Evolutionary conservation across 2,888 invertebrate species (phyloP), one percentile per base, ranked within the genome.

Genomic region (Cyclophora albipunctata): DNA sequence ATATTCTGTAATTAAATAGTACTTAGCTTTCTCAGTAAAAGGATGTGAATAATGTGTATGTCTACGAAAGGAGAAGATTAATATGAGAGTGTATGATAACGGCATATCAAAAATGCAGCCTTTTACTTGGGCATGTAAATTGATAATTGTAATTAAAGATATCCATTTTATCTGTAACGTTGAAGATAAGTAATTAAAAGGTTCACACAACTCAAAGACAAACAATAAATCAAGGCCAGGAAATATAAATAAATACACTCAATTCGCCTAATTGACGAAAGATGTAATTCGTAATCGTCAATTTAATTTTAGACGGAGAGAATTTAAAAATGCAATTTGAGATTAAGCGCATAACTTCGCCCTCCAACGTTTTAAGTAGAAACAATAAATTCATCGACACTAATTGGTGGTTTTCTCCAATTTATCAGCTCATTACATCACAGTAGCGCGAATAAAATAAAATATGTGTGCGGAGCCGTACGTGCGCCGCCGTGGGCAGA

Each of bases 401-500:
- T 88, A 88, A 88, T 88, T 88, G 88, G 88, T 87, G 87, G 88
- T 88, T 88, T 87, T 88, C 87, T 87, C 81, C 84, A 83, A 88
- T 87, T 88, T 88, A 88, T 88, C 88, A 85, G 87, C 86, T 88
- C 88, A 88, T 88, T 87, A 87, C 88, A 88, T 88, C 88, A 88
- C 88, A 83, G 88, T 87, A 88, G 88, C 86, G 87, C 84, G 87
- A 88, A 87, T 87, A 86, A 87, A 88, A 87, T 87, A 87, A 88
- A 88, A 88, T 87, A 84, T 88, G 84, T 86, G 85, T 80, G 84
- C 75, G 78, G 84, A 80, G 85, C 78, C 76, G 83, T 75, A 83
- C 78, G 81, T 81, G 81, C 84, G 85, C 86, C 83, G 86, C 86
- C 83, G 82, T 81, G 81, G 86, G 84, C 85, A 80, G 88, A 87